Evolutionary conservation across 2,888 invertebrate species (phyloP), one percentile per base, ranked within the genome.

Genomic region (Platycheirus albimanus): DNA sequence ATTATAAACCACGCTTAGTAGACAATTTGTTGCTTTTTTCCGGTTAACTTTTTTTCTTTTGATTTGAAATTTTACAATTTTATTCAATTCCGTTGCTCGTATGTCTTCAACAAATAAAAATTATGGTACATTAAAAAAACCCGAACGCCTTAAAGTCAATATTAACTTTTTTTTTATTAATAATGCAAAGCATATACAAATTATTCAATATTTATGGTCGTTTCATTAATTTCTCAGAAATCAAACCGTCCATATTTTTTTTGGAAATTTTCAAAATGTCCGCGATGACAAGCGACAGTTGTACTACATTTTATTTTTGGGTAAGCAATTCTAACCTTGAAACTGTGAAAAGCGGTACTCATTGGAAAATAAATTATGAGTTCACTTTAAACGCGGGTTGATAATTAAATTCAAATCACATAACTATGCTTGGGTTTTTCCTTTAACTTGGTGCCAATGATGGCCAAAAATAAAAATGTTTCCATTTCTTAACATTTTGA

Each of bases 321-420:
- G 28, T 28, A 43, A 7, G 11, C 58, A 58, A 43, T 56, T n/a
- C 7, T 28, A 43, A 58, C 58, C 58, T 58, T 58, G 58, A 58
- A 58, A 38, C 5, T 13, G 38, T 43, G 15, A 36, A 58, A 58
- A 58, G 28, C 43, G 28, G 6, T 24, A 54, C n/a, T 36, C 43
- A 15, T 17, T 38, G 13, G 38, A 43, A 58, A 58, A 58, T 58
- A 17, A 58, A 58, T n/a, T n/a, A 36, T 58, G 24, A 24, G 13
- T 24, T 38, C 56, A 10, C 33, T 54, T 54, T 36, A 1, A 3
- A 8, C 5, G n/a, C 28, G 13, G 7, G 8, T 33, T 8, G 8
- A 4, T 33, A 8, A 33, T 6, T 15, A 24, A 38, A 56, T 56
- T 56, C 56, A 56, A 56, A 20, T 38, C 56, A 56, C 56, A 38